phyloP scores from a whole-genome alignment of 2,797 vertebrate genomes.

The Scolopax rusticola region DNA sequence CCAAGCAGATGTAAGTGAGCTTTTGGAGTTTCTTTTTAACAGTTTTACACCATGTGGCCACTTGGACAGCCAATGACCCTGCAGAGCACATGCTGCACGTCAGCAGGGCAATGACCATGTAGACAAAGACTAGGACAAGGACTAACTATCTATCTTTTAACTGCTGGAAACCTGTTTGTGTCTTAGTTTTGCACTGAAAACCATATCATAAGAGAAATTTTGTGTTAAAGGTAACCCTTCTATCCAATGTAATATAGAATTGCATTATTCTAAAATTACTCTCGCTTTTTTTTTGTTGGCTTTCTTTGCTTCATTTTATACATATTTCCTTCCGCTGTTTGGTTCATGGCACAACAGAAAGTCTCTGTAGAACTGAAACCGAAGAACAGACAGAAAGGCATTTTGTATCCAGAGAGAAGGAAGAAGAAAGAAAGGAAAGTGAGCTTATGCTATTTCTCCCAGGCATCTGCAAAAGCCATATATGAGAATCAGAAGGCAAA shows the following conservation, averaged over 20 bases:
- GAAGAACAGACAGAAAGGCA: slow-evolving; percentile 4
- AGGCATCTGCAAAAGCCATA: not conserved
- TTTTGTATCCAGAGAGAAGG: slow-evolving; percentile 21
- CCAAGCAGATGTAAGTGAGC: not conserved
- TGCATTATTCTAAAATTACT: not conserved
- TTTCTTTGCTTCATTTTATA: slow-evolving; percentile 8
- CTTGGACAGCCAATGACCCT: not conserved
- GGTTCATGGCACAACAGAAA: slow-evolving; percentile 15
- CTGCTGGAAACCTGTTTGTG: not conserved
- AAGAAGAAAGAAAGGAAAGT: not conserved
- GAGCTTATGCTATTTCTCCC: not conserved
- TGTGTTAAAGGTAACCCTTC: not conserved
- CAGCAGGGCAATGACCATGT: not conserved
- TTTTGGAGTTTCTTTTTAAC: slow-evolving; percentile 45
- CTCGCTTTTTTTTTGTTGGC: not conserved
- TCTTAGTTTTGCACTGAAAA: not conserved
- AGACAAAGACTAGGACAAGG: not conserved
- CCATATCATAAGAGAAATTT: not conserved
- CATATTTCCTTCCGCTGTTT: slow-evolving; percentile 7
- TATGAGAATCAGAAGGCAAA: slow-evolving; percentile 2
- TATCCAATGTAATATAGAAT: not conserved
- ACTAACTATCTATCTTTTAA: not conserved
- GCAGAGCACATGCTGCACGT: not conserved
- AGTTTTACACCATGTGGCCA: not conserved
- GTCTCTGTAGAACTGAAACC: not conserved